Percentiles rank a stretch among this genome's conserved stretches.
Evolutionary conservation across 2,797 vertebrate species (phyloP).

Genomic region (Pangasius macronema): DNA sequence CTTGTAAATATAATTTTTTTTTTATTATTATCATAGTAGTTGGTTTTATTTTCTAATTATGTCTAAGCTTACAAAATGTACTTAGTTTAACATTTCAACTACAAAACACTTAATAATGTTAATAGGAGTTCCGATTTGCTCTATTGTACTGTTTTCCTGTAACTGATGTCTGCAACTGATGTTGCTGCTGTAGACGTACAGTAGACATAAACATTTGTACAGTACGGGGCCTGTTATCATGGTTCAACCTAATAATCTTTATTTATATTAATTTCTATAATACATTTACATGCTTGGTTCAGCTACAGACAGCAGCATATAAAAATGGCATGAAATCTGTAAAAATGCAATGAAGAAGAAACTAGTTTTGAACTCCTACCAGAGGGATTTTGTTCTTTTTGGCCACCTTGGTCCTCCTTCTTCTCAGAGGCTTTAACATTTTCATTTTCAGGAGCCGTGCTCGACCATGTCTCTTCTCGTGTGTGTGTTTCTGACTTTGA

Average conservation of each 20-base stretch:
- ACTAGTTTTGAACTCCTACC: neutral
- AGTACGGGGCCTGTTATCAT: neutral
- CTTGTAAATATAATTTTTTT: no score
- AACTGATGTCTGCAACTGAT: neutral
- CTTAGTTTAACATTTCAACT: no score
- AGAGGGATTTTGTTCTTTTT: neutral
- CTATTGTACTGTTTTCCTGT: neutral
- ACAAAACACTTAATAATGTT: neutral
- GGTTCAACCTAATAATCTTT: neutral
- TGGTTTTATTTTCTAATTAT: no score
- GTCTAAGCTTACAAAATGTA: no score
- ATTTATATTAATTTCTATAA: neutral
- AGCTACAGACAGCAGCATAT: neutral
- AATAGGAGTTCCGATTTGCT: neutral
- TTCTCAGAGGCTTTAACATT: neutral
- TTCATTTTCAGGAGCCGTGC: neutral
- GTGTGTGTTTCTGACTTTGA: neutral
- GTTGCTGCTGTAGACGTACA: neutral
- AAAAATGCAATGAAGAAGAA: neutral
- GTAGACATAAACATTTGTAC: neutral
- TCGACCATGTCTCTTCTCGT: neutral
- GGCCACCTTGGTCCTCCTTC: fast-evolving
- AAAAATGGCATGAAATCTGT: neutral
- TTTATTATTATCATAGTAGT: no score
- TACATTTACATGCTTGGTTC: neutral